Evolutionary conservation across 2,888 invertebrate species (phyloP), one percentile per base, ranked within the genome.

Genomic region (Opisthograptis luteolata): DNA sequence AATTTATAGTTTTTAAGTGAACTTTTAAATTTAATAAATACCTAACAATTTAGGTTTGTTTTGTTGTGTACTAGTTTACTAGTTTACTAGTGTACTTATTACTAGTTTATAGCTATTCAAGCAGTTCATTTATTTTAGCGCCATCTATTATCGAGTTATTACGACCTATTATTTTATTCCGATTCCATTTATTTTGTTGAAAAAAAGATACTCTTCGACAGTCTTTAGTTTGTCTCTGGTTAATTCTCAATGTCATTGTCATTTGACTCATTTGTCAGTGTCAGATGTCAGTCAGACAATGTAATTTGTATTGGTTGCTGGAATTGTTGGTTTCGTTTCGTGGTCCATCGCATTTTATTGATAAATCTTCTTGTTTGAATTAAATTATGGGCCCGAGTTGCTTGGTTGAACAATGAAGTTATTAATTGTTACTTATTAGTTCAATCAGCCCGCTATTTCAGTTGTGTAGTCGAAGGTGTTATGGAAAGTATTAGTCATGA

Each of bases 401-500:
- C 20, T 17, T 15, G 4, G 15, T 10, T 20, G n/a, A 10, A 43
- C 14, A 14, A 22, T 37, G 13, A 25, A 15, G 32, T 7, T 25
- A 27, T 2, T 8, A 12, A 3, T 5, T 15, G 2, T 25, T 13
- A 10, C 1, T 37, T 20, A 27, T 10, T 43, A 49, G 37, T n/a
- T 12, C 7, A 20, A 37, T 25, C 6, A 25, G 8, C n/a, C 25
- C 19, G 17, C 10, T 2, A 19, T 34, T 37, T 43, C 12, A 15
- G 31, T 42, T 42, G 15, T 39, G 8, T 32, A 43, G 46, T 20
- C 27, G 39, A 35, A 35, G 61, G 70, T 86, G 87, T 76, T 82
- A 86, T 86, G 87, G 85, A 75, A 83, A 83, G 76, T 69, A 69
- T 74, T 76, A 80, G 71, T 80, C 85, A 90, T 90, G 89, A 83